Evolutionary conservation across 2,888 invertebrate genomes (phyloP), one percentile per base, ranked within the genome.

Genomic region (Calameuta pallipes): DNA sequence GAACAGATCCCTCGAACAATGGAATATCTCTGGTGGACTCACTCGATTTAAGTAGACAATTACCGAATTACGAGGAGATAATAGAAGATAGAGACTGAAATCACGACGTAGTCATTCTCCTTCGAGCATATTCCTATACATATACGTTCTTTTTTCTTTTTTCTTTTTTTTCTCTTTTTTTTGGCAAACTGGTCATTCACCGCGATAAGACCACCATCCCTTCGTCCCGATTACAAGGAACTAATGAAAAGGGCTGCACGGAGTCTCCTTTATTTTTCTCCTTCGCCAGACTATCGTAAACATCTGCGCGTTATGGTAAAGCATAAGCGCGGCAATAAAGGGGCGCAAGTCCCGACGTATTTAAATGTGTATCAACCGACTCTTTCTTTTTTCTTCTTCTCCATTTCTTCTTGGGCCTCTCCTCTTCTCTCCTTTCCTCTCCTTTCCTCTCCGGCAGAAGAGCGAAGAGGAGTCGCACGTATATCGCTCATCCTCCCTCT

Each of bases 1-100:
- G 85, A 79, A 83, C 80, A 76, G 86, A 86, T 86, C 83, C 85
- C 80, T 84, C 84, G 87, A 89, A 89, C 90, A 90, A 89, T 87
- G 87, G 87, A 86, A 87, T 87, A 88, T 85, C 84, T 80, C 84
- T 84, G 80, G 83, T 81, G 79, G 83, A 83, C 78, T 69, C 76
- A 83, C 76, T 85, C 79, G 84, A 81, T 83, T 83, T 83, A 83
- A 82, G 83, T 83, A 84, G 85, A 86, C 85, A 85, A 86, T 75
- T 73, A 78, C 75, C 76, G 56, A 75, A 56, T 37, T 73, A 74
- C 70, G 70, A 30, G 70, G 30, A 70, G 70, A 30, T 70, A 70
- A 33, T 33, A 30, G 35, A 36, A 74, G 41, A 41, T 11, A 13
- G 71, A 71, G 33, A 71, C 31, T 71, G 33, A 71, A 31, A 31